Evolutionary conservation across 2,113 vertebrate genomes (phyloP).

Genomic region (Chrysochloris asiatica): DNA sequence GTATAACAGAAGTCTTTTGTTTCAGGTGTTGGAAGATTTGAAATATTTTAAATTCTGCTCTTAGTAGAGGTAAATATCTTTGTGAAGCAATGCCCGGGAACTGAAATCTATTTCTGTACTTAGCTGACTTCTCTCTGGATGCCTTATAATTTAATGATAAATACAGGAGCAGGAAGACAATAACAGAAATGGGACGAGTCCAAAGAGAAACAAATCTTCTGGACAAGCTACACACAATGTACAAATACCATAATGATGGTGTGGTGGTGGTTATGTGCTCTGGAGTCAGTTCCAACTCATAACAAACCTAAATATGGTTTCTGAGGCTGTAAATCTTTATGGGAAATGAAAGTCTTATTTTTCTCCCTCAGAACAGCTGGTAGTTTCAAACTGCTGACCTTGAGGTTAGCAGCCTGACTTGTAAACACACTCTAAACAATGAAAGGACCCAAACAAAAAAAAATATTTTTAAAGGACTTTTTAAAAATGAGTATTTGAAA

Average conservation of each 20-base stretch:
- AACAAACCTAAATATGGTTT: too few species aligned
- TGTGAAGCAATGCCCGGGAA: background rate
- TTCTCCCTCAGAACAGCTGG: too few species aligned
- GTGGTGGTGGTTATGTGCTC: too few species aligned
- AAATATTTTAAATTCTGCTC: constrained; percentile 46
- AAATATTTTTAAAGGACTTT: background rate
- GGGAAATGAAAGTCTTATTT: too few species aligned
- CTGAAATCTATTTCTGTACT: constrained; percentile 16
- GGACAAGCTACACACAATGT: background rate
- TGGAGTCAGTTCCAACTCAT: too few species aligned
- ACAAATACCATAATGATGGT: background rate
- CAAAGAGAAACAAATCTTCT: background rate
- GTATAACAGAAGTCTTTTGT: background rate
- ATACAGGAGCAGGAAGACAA: background rate
- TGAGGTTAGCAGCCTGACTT: too few species aligned
- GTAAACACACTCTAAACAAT: background rate
- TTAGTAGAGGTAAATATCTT: constrained; percentile 14
- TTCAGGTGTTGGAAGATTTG: constrained; percentile 17
- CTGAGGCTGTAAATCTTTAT: too few species aligned
- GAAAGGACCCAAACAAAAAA: background rate
- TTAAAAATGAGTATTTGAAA: background rate
- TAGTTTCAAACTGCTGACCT: too few species aligned
- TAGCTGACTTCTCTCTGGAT: background rate
- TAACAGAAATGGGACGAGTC: background rate
- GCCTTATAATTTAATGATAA: background rate